Percentiles rank a stretch among this genome's conserved stretches.
phyloP scores from a whole-genome alignment of 2,888 invertebrate species.

The Tridacna gigas region DNA sequence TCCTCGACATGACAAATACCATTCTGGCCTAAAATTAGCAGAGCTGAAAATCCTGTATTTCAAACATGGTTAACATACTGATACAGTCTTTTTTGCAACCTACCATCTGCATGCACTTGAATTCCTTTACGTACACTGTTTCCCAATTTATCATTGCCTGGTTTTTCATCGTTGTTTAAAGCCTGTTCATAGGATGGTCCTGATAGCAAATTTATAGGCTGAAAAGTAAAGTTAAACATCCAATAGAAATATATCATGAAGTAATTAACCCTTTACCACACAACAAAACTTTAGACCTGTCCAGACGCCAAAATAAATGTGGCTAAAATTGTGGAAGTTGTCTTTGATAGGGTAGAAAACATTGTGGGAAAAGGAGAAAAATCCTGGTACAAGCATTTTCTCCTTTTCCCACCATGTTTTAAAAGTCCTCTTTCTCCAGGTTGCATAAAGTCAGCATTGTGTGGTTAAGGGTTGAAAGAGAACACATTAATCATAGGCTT shows the following conservation, averaged over 20 bases:
- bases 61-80: not conserved
- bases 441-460: not conserved
- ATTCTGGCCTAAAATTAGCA: not conserved
- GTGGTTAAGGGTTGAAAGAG: not conserved
- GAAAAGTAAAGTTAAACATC: conserved; percentile 6
- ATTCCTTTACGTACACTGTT: conserved; percentile 90
- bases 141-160: conserved; percentile 78
- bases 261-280: no score
- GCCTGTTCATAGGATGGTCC: conserved; percentile 78
- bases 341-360: not conserved
- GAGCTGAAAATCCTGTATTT: not conserved
- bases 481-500: not conserved
- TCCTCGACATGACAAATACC: no score
- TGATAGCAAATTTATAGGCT: conserved; percentile 74
- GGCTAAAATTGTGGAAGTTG: conserved; percentile 17
- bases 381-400: not conserved
- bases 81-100: conserved; percentile 45
- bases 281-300: no score
- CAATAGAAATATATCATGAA: no score
- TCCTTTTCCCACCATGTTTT: not conserved
- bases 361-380: not conserved
- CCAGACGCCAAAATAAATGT: no score
- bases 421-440: not conserved
- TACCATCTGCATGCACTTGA: conserved; percentile 97
- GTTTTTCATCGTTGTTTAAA: conserved; percentile 80